Evolutionary conservation across 2,113 vertebrate species (phyloP), one percentile per base, ranked within the genome.

Genomic region (Nibea coibor): DNA sequence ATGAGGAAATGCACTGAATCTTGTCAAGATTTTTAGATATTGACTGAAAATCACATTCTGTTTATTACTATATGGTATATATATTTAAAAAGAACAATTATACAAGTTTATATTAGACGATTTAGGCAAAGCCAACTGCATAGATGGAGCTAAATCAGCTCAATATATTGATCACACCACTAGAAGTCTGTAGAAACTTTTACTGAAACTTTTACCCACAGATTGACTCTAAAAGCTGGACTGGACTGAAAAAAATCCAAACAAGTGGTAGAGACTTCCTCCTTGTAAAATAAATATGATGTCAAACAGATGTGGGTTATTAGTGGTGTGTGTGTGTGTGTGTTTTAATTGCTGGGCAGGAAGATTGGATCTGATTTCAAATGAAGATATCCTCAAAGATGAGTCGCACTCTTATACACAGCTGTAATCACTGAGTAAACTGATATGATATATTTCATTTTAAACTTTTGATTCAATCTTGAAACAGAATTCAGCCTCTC

Each of bases 201-300:
- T 9, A 65, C 31, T 58, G 39, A 66, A 43, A 48, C 4, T 0
- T 69, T 26, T 9, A 65, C 42, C 63, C 54, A 66, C 75, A 83
- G 35, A 35, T 45, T 68, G 47, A 35, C 68, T 73, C 12, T 67
- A 31, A 71, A 81, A 70, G 51, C 31, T 35, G 31, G 6, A 48
- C 2, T 68, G 26, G 5, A 11, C n/a, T 77, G 61, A 72, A 64
- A 39, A 39, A 78, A 39, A 83, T 72, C 72, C 76, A 92, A 87
- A 87, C 43, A 31, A 80, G 58, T 65, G 80, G 74, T 73, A 12
- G 58, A 80, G 50, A 80, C 66, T 87, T 81, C 72, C 59, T 85
- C 58, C 24, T 81, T 80, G 45, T 89, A 78, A 92, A 90, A 90
- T 88, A 90, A 93, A 93, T 91, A 89, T 78, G 85, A 89, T 84